Evolutionary conservation across 2,797 vertebrate species (phyloP), one percentile per base, ranked within the genome.

Genomic region (Miichthys miiuy): DNA sequence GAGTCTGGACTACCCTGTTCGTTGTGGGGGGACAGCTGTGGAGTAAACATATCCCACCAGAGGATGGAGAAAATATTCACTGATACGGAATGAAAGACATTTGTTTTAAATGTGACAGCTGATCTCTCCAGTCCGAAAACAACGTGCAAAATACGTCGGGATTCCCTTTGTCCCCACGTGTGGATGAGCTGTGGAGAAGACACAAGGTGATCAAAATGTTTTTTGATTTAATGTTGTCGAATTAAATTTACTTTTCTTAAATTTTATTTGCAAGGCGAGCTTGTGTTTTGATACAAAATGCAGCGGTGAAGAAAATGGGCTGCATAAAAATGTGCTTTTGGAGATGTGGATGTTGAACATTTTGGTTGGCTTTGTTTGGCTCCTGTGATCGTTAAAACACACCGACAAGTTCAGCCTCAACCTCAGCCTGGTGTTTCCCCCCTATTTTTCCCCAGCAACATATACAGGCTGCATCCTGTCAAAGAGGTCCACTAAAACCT

Each of bases 111-210:
- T 62, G 70, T 16, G 80, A 79, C 78, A 75, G 80, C 79, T 42
- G 75, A 30, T 64, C 46, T 38, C 57, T 55, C 10, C 47, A 20
- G 60, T 47, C 55, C 23, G 63, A 58, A 57, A 80, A 63, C 76
- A 42, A 68, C 60, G 65, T 74, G 75, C 61, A 17, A 1, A 17
- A 71, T 27, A 60, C 87, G 77, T 44, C 72, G 88, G 92, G 91
- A 89, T 91, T 89, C 91, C 92, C 90, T 93, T 93, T 94, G 91
- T 93, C 86, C 84, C 83, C 93, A 93, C 90, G 91, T 92, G 93
- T 71, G 81, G 81, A 89, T 68, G 88, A 81, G 75, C 87, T 25
- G 63, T 27, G 81, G 41, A 52, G 63, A 54, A 42, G 61, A 71
- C 50, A 5, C 62, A 44, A 86, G 84, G 84, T 89, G 89, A 89